phyloP scores from a whole-genome alignment of 1,140 invertebrate species.

The Saccostrea cuccullata region DNA sequence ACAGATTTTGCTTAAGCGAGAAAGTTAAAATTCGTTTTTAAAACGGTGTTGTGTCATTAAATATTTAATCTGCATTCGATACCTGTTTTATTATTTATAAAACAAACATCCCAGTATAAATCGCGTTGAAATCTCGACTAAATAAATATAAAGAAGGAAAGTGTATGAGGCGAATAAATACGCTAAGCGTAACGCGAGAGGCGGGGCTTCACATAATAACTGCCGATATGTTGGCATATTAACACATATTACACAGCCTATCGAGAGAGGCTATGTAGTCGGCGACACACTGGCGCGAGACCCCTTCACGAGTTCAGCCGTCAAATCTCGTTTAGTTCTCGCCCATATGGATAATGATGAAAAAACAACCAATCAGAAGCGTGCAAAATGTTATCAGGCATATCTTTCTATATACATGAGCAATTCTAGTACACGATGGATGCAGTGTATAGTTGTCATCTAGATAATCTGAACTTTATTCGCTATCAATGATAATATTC shows the following conservation, averaged over 20 bases:
- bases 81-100: slow-evolving; percentile 37
- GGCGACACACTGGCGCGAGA: slow-evolving; percentile 43
- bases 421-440: slow-evolving; percentile 30
- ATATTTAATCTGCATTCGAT: slow-evolving; percentile 36
- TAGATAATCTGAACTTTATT: slow-evolving; percentile 40
- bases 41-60: slow-evolving; percentile 26
- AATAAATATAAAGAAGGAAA: slow-evolving; percentile 37
- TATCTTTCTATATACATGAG: slow-evolving; percentile 41
- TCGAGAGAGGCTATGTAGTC: slow-evolving; percentile 3
- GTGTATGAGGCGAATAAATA: slow-evolving; percentile 29
- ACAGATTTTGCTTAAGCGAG: slow-evolving; percentile 12
- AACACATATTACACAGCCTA: slow-evolving; percentile 40
- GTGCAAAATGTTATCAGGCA: background rate
- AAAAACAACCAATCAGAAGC: slow-evolving; percentile 35
- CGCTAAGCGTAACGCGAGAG: slow-evolving; percentile 7
- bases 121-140: slow-evolving; percentile 35
- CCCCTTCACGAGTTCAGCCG: slow-evolving; percentile 40
- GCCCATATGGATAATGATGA: slow-evolving; percentile 35
- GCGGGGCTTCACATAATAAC: slow-evolving; percentile 30
- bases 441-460: slow-evolving; percentile 35
- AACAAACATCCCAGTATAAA: slow-evolving; percentile 34
- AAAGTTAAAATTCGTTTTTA: slow-evolving; percentile 33
- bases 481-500: slow-evolving; percentile 29
- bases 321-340: slow-evolving; percentile 40
- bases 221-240: slow-evolving; percentile 39